Evolutionary conservation across 2,888 invertebrate species (phyloP), one percentile per base, ranked within the genome.

Genomic region (Chorisops tibialis): DNA sequence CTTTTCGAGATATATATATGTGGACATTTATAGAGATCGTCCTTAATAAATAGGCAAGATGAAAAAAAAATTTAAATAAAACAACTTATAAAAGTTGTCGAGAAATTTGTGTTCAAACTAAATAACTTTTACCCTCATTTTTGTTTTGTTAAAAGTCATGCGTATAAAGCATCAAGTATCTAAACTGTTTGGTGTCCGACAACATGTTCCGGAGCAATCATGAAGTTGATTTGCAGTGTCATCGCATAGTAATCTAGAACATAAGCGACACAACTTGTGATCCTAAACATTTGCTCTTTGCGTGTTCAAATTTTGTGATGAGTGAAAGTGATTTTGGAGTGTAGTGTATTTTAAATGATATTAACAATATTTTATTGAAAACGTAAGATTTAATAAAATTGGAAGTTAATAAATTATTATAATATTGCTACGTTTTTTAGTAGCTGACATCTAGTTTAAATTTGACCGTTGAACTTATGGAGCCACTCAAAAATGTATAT

Each of bases 241-340:
- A 62, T 45, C 51, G 41, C 49, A 51, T 49, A 49, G 62, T 59
- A 50, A 62, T 62, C 56, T 47, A 51, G 51, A 51, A 49, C 56
- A 41, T 41, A 59, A 48, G 47, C 62, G 41, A 51, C 50, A 62
- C 24, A 50, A 38, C 51, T 60, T 50, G 51, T 62, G 45, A 59
- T 47, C 47, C 35, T 50, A 37, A 30, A 30, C n/a, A 4, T 50
- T 50, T 50, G 35, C 35, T 35, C 35, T 35, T 35, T 35, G 50
- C 50, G 50, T 50, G 50, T 18, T 18, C 16, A 35, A n/a, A 2
- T 12, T 35, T 50, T 50, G 22, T 50, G 30, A n/a, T 41, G n/a
- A 6, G 41, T 41, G 16, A 14, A 41, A 12, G 7, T 37, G 37
- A 37, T 37, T 37, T 37, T 37, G 12, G 37, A 7, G 37, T 11